Conservation (phyloP, 2,797 vertebrate genomes). For the Halcyon leucocephala region DNA sequence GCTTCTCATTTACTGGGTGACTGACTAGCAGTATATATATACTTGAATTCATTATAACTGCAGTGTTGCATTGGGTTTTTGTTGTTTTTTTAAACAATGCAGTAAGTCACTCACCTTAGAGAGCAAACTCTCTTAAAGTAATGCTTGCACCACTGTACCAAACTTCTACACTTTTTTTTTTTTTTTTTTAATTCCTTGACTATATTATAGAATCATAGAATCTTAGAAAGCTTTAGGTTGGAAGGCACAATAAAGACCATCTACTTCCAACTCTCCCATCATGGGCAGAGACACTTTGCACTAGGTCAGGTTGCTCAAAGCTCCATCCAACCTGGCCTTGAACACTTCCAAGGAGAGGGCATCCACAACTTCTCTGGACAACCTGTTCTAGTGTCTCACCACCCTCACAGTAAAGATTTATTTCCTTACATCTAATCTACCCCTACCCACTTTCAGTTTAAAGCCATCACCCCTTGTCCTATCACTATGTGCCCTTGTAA, state of each 20-base stretch:
- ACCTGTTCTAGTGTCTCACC: too few species aligned
- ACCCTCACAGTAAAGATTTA: too few species aligned
- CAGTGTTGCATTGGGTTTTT: neutral
- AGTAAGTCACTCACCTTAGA: neutral
- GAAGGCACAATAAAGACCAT: neutral
- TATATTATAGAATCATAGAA: neutral
- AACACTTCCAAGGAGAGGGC: neutral
- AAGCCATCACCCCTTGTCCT: too few species aligned
- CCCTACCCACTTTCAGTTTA: too few species aligned
- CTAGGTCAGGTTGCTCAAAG: neutral
- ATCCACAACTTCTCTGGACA: too few species aligned
- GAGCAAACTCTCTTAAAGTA: neutral
- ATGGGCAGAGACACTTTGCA: neutral
- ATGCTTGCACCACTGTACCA: neutral
- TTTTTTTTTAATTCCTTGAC: neutral
- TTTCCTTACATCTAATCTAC: too few species aligned
- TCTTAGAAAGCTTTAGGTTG: neutral
- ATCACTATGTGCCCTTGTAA: too few species aligned
- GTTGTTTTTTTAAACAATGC: neutral
- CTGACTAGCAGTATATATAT: neutral
- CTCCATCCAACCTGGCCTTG: neutral
- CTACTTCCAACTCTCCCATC: neutral
- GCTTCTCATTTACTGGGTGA: conserved; percentile 47
- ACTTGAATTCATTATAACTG: conserved; percentile 1
- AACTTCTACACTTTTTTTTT: neutral